Conservation (phyloP, 2,113 vertebrate genomes). For the Gobiocypris rarus region DNA sequence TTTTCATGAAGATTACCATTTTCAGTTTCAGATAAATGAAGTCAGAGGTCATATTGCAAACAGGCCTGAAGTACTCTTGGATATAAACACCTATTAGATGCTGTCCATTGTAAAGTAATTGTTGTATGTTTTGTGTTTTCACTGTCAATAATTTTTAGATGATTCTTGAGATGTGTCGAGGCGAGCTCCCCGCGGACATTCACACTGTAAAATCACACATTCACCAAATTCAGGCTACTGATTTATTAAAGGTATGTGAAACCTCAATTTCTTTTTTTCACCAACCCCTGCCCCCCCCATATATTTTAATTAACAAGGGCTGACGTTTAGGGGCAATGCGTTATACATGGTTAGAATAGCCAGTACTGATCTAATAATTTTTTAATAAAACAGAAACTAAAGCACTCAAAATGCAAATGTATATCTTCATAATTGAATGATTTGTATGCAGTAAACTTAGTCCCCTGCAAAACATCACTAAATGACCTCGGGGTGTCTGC, state of each 20-base stretch:
- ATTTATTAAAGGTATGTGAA: constrained; percentile 69
- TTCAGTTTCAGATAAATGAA: no score
- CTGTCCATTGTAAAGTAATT: not conserved
- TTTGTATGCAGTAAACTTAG: no score
- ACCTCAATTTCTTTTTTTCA: not conserved
- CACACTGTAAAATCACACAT: constrained; percentile 76
- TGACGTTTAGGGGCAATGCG: no score
- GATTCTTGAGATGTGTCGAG: constrained; percentile 75
- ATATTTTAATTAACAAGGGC: no score
- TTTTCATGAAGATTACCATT: no score
- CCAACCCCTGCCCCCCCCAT: no score
- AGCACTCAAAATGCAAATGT: not conserved
- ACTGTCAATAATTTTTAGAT: constrained; percentile 59
- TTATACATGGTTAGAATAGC: no score
- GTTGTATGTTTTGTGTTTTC: not conserved
- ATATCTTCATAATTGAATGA: not conserved
- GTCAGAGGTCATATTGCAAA: no score
- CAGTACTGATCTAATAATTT: not conserved
- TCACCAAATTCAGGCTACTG: constrained; percentile 70
- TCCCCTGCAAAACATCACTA: not conserved
- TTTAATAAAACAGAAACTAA: not conserved
- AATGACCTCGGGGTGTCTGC: not conserved
- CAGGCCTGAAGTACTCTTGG: not conserved
- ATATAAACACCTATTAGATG: not conserved
- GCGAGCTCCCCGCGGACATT: constrained; percentile 75